Percentiles rank a stretch among this genome's conserved stretches.
Conservation (phyloP, 1,140 invertebrate species). For the Adelges cooleyi region DNA sequence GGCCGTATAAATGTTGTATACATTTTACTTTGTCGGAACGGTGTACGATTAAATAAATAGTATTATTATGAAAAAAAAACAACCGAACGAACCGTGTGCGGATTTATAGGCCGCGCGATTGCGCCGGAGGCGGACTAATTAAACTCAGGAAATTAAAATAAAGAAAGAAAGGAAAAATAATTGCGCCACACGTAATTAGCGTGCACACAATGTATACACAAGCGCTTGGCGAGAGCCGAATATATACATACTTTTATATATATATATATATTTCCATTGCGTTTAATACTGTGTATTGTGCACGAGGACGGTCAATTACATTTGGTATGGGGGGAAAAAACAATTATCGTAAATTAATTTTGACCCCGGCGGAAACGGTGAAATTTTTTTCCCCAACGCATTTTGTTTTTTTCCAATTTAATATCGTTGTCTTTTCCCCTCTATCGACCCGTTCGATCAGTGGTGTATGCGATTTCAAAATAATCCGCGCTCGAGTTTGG, state of each 20-base stretch:
- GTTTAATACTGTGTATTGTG: too few species aligned
- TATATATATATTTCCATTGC: too few species aligned
- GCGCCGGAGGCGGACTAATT: constrained; percentile 18
- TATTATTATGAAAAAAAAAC: constrained; percentile 27
- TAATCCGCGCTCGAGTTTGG: too few species aligned
- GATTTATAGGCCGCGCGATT: constrained; percentile 5
- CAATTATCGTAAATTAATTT: constrained; percentile 27
- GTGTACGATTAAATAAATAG: neutral
- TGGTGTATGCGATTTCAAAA: too few species aligned
- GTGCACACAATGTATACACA: neutral
- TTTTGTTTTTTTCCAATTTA: neutral
- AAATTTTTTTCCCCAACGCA: constrained; percentile 9
- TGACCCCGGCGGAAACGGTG: constrained; percentile 21
- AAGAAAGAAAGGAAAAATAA: constrained; percentile 26
- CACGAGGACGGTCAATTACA: too few species aligned
- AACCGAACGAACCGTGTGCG: too few species aligned
- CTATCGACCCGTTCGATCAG: too few species aligned
- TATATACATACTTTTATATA: too few species aligned
- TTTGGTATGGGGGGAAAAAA: neutral
- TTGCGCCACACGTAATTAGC: constrained; percentile 24
- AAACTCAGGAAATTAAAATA: constrained; percentile 25
- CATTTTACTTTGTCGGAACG: neutral
- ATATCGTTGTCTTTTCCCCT: neutral
- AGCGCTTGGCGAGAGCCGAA: constrained; percentile 4
- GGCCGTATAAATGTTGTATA: too few species aligned